A percentile compares a stretch with the other conserved stretches of the same genome.
These are phyloP conservation scores for Cephus cinctus DNA, from an alignment of 1,140 invertebrate genomes.

Conservation along the genomic window DNA sequence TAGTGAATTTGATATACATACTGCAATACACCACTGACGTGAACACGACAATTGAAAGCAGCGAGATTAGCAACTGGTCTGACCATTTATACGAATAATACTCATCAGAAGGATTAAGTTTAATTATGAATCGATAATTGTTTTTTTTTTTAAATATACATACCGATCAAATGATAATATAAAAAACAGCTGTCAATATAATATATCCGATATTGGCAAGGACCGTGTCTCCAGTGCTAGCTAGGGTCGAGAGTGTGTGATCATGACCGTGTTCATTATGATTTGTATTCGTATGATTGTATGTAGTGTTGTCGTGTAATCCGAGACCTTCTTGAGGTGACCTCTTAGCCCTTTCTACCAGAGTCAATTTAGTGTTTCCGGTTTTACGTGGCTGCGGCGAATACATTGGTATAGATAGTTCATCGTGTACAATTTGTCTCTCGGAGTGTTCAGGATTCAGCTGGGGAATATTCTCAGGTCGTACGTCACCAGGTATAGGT, in stretches of 20 bases:
- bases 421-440: no score
- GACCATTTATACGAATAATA: no score
- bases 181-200: slow-evolving; percentile 35
- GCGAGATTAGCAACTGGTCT: no score
- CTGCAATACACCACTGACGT: no score
- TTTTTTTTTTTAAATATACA: slow-evolving; percentile 8
- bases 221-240: slow-evolving; percentile 34
- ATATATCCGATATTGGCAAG: slow-evolving; percentile 38
- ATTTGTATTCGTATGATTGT: slow-evolving; percentile 7
- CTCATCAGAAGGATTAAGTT: no score
- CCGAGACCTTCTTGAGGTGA: slow-evolving; percentile 32
- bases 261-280: slow-evolving; percentile 19
- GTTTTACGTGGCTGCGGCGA: slow-evolving; percentile 3
- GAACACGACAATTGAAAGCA: no score
- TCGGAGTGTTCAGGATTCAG: slow-evolving; percentile 2
- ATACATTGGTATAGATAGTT: no score
- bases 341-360: slow-evolving; percentile 36
- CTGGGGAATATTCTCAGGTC: slow-evolving; percentile 21
- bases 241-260: slow-evolving; percentile 19
- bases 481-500: slow-evolving; percentile 43
- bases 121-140: no score
- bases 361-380: slow-evolving; percentile 25
- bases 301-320: slow-evolving; percentile 9
- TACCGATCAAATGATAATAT: slow-evolving; percentile 36
- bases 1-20: no score